These are phyloP conservation scores for Phaethon lepturus DNA, from an alignment of 2,113 vertebrate genomes.

Conservation along the genomic window DNA sequence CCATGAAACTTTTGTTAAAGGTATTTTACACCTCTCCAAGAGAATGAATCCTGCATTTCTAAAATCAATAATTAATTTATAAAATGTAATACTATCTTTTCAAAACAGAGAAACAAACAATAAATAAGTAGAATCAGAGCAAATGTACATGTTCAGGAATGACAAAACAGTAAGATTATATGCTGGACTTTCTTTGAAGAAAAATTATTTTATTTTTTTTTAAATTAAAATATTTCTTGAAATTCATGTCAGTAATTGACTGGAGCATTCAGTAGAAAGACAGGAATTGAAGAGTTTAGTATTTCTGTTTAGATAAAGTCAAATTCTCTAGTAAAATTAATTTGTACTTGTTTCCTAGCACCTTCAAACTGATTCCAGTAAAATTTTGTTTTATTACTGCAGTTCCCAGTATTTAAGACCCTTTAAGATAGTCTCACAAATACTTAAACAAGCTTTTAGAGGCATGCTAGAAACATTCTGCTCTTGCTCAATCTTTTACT, in stretches of 20 bases:
- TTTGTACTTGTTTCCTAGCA: neutral
- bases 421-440: neutral
- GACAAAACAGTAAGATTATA: neutral
- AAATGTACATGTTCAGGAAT: neutral
- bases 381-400: neutral
- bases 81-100: neutral
- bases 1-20: neutral
- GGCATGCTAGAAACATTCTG: neutral
- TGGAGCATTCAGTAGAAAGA: neutral
- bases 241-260: neutral
- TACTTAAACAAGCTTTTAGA: neutral
- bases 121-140: neutral
- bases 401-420: neutral
- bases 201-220: neutral
- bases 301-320: neutral
- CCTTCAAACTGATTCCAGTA: neutral
- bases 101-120: neutral
- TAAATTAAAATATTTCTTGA: neutral
- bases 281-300: neutral
- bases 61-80: neutral
- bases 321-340: neutral
- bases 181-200: neutral
- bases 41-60: neutral
- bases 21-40: neutral
- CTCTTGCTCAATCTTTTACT: neutral